Percentiles rank a stretch among this genome's conserved stretches.
Conservation (phyloP, 2,797 vertebrate genomes). For the Arctocebus calabarensis region DNA sequence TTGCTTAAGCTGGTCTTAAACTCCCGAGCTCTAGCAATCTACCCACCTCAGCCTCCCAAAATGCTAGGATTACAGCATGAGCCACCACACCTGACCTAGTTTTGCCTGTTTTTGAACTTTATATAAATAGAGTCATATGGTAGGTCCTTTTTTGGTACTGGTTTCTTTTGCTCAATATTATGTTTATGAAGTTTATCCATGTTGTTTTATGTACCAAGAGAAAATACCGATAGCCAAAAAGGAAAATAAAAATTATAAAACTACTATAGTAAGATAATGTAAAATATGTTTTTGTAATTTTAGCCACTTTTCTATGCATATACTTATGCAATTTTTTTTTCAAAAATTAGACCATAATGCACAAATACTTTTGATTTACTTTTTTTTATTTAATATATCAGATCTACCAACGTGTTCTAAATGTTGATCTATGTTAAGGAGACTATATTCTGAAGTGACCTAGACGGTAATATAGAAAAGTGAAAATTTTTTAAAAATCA, state of each 20-base stretch:
- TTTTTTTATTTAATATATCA: conserved; percentile 27
- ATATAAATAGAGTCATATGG: background rate
- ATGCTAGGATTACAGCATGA: no score
- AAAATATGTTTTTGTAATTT: conserved; percentile 55
- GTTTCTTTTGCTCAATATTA: conserved; percentile 1
- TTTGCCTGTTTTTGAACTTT: conserved; percentile 29
- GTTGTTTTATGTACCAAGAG: conserved; percentile 9
- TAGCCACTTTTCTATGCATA: background rate
- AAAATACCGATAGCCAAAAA: conserved; percentile 53
- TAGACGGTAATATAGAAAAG: conserved; percentile 34
- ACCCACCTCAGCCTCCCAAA: no score
- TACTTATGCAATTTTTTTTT: conserved; percentile 3
- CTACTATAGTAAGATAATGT: background rate
- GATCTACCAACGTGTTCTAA: background rate
- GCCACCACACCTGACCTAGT: background rate
- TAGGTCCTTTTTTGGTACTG: background rate
- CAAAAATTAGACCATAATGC: background rate
- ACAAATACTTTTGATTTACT: background rate
- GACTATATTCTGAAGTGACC: background rate
- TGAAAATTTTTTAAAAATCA: background rate
- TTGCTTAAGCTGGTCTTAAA: no score
- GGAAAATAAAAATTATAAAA: conserved; percentile 40
- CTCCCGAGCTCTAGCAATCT: no score
- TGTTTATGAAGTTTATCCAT: conserved; percentile 39
- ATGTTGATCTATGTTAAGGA: conserved; percentile 1